Base-by-base conservation (phyloP, 2,113 vertebrate species). In the Dascyllus trimaculatus region DNA sequence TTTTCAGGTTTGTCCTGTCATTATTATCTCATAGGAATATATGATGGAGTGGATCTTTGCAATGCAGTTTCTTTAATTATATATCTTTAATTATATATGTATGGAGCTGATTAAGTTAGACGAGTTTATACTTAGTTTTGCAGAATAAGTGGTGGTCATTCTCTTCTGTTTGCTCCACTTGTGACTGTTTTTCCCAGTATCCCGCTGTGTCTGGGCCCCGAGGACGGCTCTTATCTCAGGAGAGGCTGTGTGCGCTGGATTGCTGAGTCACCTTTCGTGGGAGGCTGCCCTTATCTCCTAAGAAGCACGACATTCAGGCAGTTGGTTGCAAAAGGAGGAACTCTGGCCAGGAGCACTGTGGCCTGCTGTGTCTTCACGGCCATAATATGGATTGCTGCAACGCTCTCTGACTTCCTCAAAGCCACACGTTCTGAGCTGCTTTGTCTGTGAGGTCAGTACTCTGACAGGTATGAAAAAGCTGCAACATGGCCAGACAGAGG, bases 201-300 rank as follows among this genome's bases (percentile, higher is more conserved):
- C 85, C 91, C 89, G 2, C 71, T 67, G 70, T 75, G 75, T 63
- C 51, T 70, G 43, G 84, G 85, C 90, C 85, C 79, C 75, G 15
- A 56, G 77, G 48, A 78, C 6, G 2, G n/a, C 76, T 52, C 82
- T 91, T 94, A 94, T 95, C 94, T 94, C 85, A 87, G 92, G 89
- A 93, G 92, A 89, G 79, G 88, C 81, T 59, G 84, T 54, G 62
- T 80, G 85, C 75, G 67, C 80, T 89, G 86, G 90, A 92, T 85
- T 92, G 94, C 94, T 95, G 93, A 95, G 93, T 95, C 93, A 95
- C 93, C 88, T 92, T 91, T 84, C 79, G 71, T 68, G 83, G 92
- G 89, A 93, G 88, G 86, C 58, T 64, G 70, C 86, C 70, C 94
- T 95, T 95, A 95, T 95, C 94, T 93, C 77, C 80, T 66, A 15